Percentiles rank a stretch among this genome's conserved stretches.
Conservation (phyloP, 2,888 invertebrate species). For the Athalia rosae region DNA sequence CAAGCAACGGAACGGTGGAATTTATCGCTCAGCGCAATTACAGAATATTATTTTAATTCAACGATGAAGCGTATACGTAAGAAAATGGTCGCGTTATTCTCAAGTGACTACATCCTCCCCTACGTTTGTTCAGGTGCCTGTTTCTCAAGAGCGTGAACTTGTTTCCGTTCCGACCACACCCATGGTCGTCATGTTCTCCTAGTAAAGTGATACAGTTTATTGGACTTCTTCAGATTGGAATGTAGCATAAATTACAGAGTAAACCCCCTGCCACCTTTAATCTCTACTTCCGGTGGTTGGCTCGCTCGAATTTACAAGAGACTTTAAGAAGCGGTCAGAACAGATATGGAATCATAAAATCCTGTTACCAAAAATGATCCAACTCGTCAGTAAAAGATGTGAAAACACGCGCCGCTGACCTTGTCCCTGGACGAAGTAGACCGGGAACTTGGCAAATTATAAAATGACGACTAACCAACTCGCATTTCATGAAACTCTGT, state of each 20-base stretch:
- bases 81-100: neutral
- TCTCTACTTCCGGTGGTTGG: too few species aligned
- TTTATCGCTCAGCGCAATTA: too few species aligned
- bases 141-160: constrained; percentile 1
- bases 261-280: too few species aligned
- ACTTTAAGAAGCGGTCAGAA: neutral
- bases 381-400: constrained; percentile 37
- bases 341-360: constrained; percentile 13
- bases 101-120: neutral
- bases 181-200: constrained; percentile 62
- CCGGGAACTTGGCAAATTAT: constrained; percentile 16
- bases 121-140: neutral
- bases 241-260: constrained; percentile 61
- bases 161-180: constrained; percentile 31
- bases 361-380: constrained; percentile 42
- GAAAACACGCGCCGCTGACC: constrained; percentile 14
- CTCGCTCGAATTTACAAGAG: too few species aligned
- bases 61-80: neutral
- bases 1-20: too few species aligned
- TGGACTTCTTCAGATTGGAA: constrained; percentile 71
- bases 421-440: constrained; percentile 1
- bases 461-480: constrained; percentile 58
- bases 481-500: constrained; percentile 61
- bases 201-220: constrained; percentile 71
- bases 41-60: too few species aligned